A percentile compares a stretch with the other conserved stretches of the same genome.
These are phyloP conservation scores for Malacoctenus gilli DNA, from an alignment of 2,797 vertebrate species.

Conservation along the genomic window DNA sequence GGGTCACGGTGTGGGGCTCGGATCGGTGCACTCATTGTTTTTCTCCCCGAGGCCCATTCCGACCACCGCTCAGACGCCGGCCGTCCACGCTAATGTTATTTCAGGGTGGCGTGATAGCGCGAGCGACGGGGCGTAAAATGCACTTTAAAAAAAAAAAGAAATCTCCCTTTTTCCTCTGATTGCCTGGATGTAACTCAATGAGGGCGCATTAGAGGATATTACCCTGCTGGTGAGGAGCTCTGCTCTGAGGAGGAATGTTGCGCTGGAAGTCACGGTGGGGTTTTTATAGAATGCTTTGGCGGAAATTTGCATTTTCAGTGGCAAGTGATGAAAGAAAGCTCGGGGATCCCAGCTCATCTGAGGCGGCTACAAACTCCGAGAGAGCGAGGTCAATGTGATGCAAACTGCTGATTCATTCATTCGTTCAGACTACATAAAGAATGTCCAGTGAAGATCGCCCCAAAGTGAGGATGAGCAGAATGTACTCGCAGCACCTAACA, in stretches of 20 bases:
- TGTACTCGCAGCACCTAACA: background rate
- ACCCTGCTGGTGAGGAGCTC: conserved; percentile 8
- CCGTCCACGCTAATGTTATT: conserved; percentile 27
- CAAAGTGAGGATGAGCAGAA: background rate
- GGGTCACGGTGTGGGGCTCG: conserved; percentile 30
- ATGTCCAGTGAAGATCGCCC: conserved; percentile 6
- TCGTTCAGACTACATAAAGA: conserved; percentile 19
- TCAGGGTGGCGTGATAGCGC: conserved; percentile 7
- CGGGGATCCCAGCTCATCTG: no score
- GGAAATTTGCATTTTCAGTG: conserved; percentile 40
- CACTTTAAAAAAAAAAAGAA: no score
- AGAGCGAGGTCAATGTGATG: conserved; percentile 2
- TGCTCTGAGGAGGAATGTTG: no score
- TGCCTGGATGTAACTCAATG: background rate
- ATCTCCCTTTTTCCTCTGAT: background rate
- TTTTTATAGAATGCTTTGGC: conserved; percentile 19
- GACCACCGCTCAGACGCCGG: conserved; percentile 13
- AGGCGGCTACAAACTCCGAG: conserved; percentile 20
- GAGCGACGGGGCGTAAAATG: background rate
- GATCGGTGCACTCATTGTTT: conserved; percentile 32
- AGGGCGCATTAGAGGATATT: conserved; percentile 20
- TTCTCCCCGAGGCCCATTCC: conserved; percentile 13
- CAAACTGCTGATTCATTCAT: conserved; percentile 13
- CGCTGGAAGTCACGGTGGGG: conserved; percentile 10
- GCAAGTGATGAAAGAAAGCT: conserved; percentile 24